phyloP scores from a whole-genome alignment of 2,797 vertebrate species.

The Catharus ustulatus region DNA sequence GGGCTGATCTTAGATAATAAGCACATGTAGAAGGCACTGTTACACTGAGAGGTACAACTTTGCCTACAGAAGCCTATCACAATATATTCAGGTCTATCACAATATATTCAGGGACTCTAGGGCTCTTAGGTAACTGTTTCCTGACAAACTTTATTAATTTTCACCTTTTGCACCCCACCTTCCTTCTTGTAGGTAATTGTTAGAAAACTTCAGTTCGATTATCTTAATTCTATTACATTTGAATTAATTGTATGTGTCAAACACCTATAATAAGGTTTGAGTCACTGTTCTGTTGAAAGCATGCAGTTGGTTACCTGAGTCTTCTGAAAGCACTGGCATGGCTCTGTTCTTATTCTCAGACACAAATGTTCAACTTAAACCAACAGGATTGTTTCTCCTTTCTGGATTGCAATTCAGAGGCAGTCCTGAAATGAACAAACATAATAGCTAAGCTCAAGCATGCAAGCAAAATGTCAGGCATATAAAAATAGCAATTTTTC shows the following conservation, averaged over 20 bases:
- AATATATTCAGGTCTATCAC: neutral
- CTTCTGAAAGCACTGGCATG: slow-evolving; percentile 94
- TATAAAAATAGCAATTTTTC: neutral
- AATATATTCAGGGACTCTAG: neutral
- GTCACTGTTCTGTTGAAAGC: neutral
- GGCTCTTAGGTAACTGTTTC: neutral
- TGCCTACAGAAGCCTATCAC: neutral
- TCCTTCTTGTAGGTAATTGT: neutral
- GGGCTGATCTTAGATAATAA: neutral
- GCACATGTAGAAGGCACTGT: rapidly evolving
- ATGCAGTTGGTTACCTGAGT: slow-evolving; percentile 81
- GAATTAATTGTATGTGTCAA: neutral
- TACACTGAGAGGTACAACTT: neutral
- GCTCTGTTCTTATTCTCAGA: slow-evolving; percentile 72
- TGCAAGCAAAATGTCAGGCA: neutral
- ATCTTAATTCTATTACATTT: neutral
- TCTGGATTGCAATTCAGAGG: neutral
- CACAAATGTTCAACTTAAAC: neutral
- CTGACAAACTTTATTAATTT: neutral
- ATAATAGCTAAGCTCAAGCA: neutral
- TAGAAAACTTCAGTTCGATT: neutral
- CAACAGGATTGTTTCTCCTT: neutral
- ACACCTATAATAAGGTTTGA: neutral
- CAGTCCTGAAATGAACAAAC: slow-evolving; percentile 21
- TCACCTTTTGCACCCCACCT: neutral